A percentile compares a stretch with the other conserved stretches of the same genome.
Conservation (phyloP, 1,140 invertebrate genomes). For the Carposina sasakii region DNA sequence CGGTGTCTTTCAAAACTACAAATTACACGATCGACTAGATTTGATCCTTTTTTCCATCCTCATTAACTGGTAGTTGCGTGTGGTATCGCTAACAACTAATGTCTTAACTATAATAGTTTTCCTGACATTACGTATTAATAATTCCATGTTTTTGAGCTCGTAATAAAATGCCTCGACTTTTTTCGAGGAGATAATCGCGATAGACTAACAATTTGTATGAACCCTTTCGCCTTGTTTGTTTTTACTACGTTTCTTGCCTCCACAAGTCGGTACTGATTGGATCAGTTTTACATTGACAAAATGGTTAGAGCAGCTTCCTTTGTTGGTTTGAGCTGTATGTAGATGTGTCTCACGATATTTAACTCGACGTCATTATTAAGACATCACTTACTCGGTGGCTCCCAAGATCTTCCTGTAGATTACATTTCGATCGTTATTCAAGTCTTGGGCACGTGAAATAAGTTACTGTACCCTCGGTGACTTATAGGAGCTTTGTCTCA, state of each 20-base stretch:
- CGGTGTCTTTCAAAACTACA: constrained; percentile 55
- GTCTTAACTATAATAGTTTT: constrained; percentile 32
- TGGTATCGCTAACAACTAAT: constrained; percentile 24
- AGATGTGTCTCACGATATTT: constrained; percentile 64
- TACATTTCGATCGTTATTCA: constrained; percentile 59
- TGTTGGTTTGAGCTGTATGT: constrained; percentile 51
- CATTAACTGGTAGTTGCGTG: constrained; percentile 39
- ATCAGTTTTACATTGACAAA: constrained; percentile 69
- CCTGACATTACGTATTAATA: constrained; percentile 46
- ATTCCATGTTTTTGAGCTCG: constrained; percentile 30
- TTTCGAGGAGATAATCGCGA: constrained; percentile 39
- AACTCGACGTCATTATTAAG: constrained; percentile 67
- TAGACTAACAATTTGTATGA: constrained; percentile 49
- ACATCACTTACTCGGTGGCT: constrained; percentile 70
- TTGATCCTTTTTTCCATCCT: constrained; percentile 29
- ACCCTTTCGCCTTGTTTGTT: constrained; percentile 45
- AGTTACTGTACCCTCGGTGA: too few species aligned
- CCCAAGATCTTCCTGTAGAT: constrained; percentile 50
- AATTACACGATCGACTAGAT: constrained; percentile 50
- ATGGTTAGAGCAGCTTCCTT: constrained; percentile 55
- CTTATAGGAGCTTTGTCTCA: too few species aligned
- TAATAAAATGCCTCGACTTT: constrained; percentile 36
- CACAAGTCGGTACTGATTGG: constrained; percentile 41
- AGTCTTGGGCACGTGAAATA: too few species aligned
- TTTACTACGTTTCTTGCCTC: constrained; percentile 40